Base-by-base conservation (phyloP, 2,888 invertebrate species). In the Geophilus truncorum region DNA sequence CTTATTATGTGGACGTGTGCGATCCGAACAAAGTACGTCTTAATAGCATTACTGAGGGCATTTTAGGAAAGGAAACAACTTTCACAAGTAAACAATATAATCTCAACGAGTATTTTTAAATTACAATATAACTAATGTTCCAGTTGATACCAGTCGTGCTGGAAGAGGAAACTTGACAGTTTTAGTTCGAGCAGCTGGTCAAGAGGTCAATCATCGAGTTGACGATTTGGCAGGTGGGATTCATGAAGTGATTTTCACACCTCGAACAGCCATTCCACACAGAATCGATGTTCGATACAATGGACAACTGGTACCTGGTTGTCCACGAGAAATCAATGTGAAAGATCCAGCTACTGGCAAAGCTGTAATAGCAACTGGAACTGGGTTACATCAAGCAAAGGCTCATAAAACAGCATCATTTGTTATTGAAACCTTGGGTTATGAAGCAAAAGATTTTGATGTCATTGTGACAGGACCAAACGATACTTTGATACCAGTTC, bases 221-320 rank as follows among this genome's bases (percentile, higher is more conserved):
- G 89, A 94, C 23, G 90, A 91, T 76, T 89, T 90, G 62, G 92
- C 92, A 84, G 92, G 93, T 32, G 91, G 91, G 77, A 89, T 93
- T 80, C 93, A 93, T 88, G 94, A 94, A 87, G 92, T 94, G 32
- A 92, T 93, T 81, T 97, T 96, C 88, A 94, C 95, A 86, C 97
- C 97, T 0, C 91, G 92, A 0, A 89, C 93, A 51, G 93, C 95
- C 0, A 94, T 96, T 25, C 93, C 95, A 1, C 97, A 98, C 87
- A 91, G 93, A 84, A 90, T 98, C 81, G 91, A 93, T 82, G 90
- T 97, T 79, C 91, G 93, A 84, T 96, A 95, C 88, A 96, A 96
- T 87, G 94, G 93, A 77, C 92, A 95, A 62, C 94, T 94, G 80
- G 85, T 88, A 21, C 86, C 88, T 81, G 90, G 90, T 78, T 89